Evolutionary conservation across 2,888 invertebrate species (phyloP), one percentile per base, ranked within the genome.

Genomic region (Scaptomyza tumidula): DNA sequence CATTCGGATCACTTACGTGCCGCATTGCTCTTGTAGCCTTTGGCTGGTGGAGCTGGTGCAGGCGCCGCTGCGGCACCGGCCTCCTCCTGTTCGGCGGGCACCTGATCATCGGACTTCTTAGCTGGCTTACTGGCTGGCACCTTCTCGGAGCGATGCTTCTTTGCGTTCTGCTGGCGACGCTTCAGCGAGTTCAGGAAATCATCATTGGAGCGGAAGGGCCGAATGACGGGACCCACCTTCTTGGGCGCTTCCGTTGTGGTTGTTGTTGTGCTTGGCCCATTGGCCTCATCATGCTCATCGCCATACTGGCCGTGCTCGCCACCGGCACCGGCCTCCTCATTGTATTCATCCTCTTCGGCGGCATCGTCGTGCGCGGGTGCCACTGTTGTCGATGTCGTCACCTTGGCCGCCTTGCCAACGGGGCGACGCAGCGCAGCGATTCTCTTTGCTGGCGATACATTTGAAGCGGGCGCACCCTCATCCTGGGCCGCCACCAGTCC

Each of bases 151-250:
- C 90, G 91, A 93, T 94, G 94, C 93, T 93, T 94, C 74, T 94
- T 94, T 16, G 93, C 95, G 90, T 95, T 95, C 68, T 95, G 95
- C 80, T 96, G 93, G 86, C 95, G 93, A 84, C 95, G 94, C 91
- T 96, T 96, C 63, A 96, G 92, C 0, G 95, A 94, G 58, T 95
- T 95, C 48, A 96, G 92, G 31, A 96, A 93, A 83, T 96, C 96
- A 63, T 95, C 95, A 91, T 96, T 96, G 87, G 96, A 96, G 84
- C 96, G 94, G 94, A 96, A 96, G 0, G 96, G 96, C 59, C 96
- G 93, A 14, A 96, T 94, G 39, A 94, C 93, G 14, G 95, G 95
- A 0, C 93, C 93, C 44, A 93, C 90, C 79, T 95, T 94, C 84
- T 95, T 96, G 77, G 95, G 94, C 54, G 95, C 93, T 82, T 95